Evolutionary conservation across 2,888 invertebrate genomes (phyloP), one percentile per base, ranked within the genome.

Genomic region (Lepidocyrtoides sp.): DNA sequence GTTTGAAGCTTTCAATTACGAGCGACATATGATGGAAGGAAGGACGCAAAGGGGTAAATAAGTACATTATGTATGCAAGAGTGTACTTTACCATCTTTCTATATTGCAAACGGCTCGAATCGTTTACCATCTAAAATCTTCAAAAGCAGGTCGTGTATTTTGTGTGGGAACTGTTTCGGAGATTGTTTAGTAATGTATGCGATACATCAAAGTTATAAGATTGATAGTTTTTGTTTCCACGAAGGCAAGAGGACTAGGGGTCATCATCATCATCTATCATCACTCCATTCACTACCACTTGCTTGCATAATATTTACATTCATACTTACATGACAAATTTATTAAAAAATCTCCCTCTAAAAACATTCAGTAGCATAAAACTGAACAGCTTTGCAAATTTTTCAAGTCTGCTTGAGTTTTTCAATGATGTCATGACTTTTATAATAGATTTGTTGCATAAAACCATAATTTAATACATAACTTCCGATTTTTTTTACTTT

Each of bases 181-280:
- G 4, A 8, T 44, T 44, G 3, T 36, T 36, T 36, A 36, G 3
- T 36, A 8, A 8, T 36, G 36, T 36, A 36, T 36, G 36, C 8
- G 36, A 36, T 36, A 5, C 36, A 36, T 5, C 8, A 14, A 44
- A 44, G 12, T 60, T 17, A 69, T 36, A 69, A 36, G 72, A 72
- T 72, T 72, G 72, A 72, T 72, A 23, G 72, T 23, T 23, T 72
- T 48, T 72, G 23, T 44, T 2, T 63, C n/a, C n/a, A n/a, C n/a
- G n/a, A n/a, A n/a, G n/a, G n/a, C n/a, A n/a, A n/a, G n/a, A 0
- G 7, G 1, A 32, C n/a, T n/a, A 2, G 41, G 10, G 41, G 23
- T 23, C 41, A 14, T 72, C 26, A 72, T 48, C 48, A 72, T 20
- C 48, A 72, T 72, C 44, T 3, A 72, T 72, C 72, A 41, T 72